phyloP scores from a whole-genome alignment of 1,140 invertebrate genomes.

The Marisa cornuarietis region DNA sequence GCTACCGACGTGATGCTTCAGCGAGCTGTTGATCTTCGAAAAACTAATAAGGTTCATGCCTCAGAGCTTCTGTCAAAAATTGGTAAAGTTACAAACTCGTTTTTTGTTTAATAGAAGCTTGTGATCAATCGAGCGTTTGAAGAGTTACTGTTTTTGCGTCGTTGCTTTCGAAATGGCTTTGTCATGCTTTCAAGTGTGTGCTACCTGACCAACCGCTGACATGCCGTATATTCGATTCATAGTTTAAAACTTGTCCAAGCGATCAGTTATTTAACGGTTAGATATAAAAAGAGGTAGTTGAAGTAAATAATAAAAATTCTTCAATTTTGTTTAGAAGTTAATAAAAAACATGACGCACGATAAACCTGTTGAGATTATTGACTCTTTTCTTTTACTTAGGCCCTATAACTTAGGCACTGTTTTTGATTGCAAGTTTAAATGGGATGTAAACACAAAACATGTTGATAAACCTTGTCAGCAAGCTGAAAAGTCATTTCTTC shows the following conservation, averaged over 20 bases:
- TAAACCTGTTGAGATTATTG: too few relatives aligned
- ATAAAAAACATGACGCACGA: too few relatives aligned
- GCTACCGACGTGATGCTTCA: conserved; percentile 74
- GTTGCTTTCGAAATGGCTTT: conserved; percentile 19
- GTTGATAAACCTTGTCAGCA: too few relatives aligned
- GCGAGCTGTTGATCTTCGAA: conserved; percentile 64
- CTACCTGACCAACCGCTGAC: background rate
- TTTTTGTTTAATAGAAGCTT: background rate
- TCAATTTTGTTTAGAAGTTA: too few relatives aligned
- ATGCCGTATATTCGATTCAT: background rate
- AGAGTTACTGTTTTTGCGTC: background rate
- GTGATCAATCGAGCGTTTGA: conserved; percentile 20
- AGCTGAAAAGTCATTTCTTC: too few relatives aligned
- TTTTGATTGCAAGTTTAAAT: too few relatives aligned
- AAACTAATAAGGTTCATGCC: conserved; percentile 51
- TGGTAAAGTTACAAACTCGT: background rate
- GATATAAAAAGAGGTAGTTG: too few relatives aligned
- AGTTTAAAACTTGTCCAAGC: background rate
- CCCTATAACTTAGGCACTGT: too few relatives aligned
- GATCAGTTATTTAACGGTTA: too few relatives aligned
- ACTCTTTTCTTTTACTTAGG: too few relatives aligned
- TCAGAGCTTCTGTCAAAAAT: conserved; percentile 57
- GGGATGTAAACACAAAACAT: too few relatives aligned
- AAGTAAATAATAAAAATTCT: too few relatives aligned
- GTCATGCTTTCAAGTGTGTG: background rate